Conservation (phyloP, 2,888 invertebrate species). For the Rotaria sp. region DNA sequence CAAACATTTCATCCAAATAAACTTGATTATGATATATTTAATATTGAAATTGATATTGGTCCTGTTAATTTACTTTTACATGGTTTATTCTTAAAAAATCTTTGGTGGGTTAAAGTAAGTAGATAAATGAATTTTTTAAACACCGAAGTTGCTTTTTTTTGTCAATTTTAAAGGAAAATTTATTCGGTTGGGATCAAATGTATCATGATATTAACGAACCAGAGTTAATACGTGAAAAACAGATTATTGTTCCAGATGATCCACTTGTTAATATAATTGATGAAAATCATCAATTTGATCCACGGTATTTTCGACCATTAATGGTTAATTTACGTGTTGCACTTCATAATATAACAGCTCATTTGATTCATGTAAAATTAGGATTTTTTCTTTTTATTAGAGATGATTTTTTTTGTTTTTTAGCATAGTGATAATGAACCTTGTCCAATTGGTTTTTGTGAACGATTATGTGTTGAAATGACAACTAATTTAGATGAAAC, state of each 20-base stretch:
- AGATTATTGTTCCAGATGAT: slow-evolving; percentile 42
- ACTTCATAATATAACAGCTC: slow-evolving; percentile 91
- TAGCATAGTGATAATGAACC: slow-evolving; percentile 64
- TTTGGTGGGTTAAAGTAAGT: slow-evolving; percentile 71
- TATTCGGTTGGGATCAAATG: slow-evolving; percentile 88
- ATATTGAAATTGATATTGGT: slow-evolving; percentile 84
- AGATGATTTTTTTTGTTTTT: not conserved
- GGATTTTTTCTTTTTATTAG: too few species aligned
- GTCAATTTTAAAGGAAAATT: slow-evolving; percentile 67
- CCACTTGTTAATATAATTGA: slow-evolving; percentile 41
- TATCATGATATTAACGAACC: slow-evolving; percentile 72
- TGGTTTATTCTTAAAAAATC: slow-evolving; percentile 79
- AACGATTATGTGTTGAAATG: slow-evolving; percentile 92
- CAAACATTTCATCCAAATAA: slow-evolving; percentile 38
- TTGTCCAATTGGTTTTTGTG: slow-evolving; percentile 64
- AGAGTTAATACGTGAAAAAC: not conserved
- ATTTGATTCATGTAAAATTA: slow-evolving; percentile 68
- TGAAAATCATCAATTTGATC: slow-evolving; percentile 63
- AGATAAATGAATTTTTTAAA: too few species aligned
- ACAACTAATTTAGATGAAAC: slow-evolving; percentile 85
- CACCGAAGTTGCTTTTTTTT: too few species aligned
- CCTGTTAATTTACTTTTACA: slow-evolving; percentile 83
- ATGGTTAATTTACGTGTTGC: slow-evolving; percentile 84
- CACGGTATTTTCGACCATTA: slow-evolving; percentile 76
- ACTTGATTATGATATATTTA: slow-evolving; percentile 64